Base-by-base conservation (phyloP, 2,797 vertebrate species). In the Tapirus indicus region DNA sequence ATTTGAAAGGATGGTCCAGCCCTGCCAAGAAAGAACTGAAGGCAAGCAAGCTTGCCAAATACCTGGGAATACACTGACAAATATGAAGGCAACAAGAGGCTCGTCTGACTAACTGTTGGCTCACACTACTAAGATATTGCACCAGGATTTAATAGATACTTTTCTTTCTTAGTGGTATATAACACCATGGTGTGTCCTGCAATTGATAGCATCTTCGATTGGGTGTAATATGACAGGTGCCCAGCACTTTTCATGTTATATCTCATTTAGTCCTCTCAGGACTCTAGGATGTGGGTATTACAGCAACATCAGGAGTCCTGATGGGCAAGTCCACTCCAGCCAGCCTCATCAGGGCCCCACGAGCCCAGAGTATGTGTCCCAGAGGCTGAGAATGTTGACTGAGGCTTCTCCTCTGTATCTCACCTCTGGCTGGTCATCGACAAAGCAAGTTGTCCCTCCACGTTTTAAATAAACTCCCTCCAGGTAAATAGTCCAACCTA, bases 321-420 rank as follows among this genome's bases (percentile, higher is more conserved):
- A 35, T 9, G 95, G 97, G 95, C 95, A 85, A 91, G 91, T 95
- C 88, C 94, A 97, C 96, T 97, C 98, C 98, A 98, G 98, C 98
- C 97, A 98, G 41, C 98, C 98, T 98, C 98, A 98, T 97, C 98
- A 98, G 98, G 97, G 95, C 91, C 97, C 98, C 98, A 97, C 97
- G 97, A 97, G 97, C 97, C 98, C 95, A 87, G 97, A 98, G 97
- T 94, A 84, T 97, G 97, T 97, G 97, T 98, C 95, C 96, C 92
- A 66, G 91, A 69, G 92, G 96, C 97, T 87, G 95, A 98, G 98
- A 98, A 98, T 96, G 64, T 98, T 98, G 98, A 98, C 98, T 98
- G 98, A 98, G 97, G 82, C 97, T 96, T 98, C 98, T 97, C 94
- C 95, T 69, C 96, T 77, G 95, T 96, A 97, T 98, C 98, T 98